These are phyloP conservation scores for Caracal caracal DNA, from an alignment of 2,113 vertebrate genomes.

Conservation along the genomic window DNA sequence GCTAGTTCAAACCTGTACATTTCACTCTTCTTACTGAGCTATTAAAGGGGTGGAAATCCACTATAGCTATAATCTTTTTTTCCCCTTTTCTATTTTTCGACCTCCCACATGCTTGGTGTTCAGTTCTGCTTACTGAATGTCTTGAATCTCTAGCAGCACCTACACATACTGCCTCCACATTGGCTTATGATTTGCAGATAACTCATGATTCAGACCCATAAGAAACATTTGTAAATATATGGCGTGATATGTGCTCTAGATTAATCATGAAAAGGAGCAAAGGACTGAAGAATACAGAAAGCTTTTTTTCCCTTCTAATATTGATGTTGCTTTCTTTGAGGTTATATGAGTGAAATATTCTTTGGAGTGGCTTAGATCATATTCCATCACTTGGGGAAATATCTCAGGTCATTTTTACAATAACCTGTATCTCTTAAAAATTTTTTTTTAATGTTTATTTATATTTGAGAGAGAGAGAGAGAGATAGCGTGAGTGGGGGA, in stretches of 20 bases:
- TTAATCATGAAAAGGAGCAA: slow-evolving; percentile 77
- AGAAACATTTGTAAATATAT: slow-evolving; percentile 76
- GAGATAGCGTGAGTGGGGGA: too few relatives aligned
- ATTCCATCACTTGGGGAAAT: slow-evolving; percentile 8
- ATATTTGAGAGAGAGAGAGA: too few relatives aligned
- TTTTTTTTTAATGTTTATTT: too few relatives aligned
- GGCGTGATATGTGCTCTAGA: slow-evolving; percentile 75
- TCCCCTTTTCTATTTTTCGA: slow-evolving; percentile 64
- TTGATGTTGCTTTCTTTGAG: slow-evolving; percentile 65
- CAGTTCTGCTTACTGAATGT: slow-evolving; percentile 55
- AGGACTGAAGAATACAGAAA: slow-evolving; percentile 80
- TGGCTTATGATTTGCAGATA: slow-evolving; percentile 66
- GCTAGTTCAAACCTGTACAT: slow-evolving; percentile 70
- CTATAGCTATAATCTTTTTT: slow-evolving; percentile 67
- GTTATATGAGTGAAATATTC: slow-evolving; percentile 54
- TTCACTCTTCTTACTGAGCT: slow-evolving; percentile 64
- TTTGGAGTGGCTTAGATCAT: slow-evolving; percentile 39
- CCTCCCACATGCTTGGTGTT: slow-evolving; percentile 65
- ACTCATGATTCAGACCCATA: slow-evolving; percentile 68
- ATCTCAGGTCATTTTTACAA: slow-evolving; percentile 80
- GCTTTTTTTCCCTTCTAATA: slow-evolving; percentile 74
- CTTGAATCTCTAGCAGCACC: slow-evolving; percentile 45
- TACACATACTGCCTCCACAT: slow-evolving; percentile 41
- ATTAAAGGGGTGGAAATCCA: slow-evolving; percentile 69
- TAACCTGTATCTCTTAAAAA: slow-evolving; percentile 55